Evolutionary conservation across 2,888 invertebrate genomes (phyloP).

Genomic region (Ochropacha duplaris): DNA sequence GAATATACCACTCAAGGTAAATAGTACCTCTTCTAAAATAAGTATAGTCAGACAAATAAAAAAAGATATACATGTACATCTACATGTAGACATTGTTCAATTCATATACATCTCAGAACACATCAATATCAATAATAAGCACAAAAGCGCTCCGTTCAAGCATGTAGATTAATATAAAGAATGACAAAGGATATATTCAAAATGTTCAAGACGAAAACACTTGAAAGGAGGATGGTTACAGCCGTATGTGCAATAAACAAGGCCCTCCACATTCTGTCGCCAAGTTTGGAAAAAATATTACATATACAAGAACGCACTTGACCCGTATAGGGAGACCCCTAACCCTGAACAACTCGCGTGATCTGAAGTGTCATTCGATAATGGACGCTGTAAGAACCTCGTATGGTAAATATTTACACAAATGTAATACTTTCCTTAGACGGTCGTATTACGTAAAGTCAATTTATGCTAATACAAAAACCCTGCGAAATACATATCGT

Average conservation of each 20-base stretch:
- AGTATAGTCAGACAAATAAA: too few species aligned
- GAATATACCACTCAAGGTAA: too few species aligned
- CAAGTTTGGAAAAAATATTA: slow-evolving; percentile 40
- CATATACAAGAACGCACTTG: slow-evolving; percentile 19
- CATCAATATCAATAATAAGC: neutral
- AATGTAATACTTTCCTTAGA: slow-evolving; percentile 47
- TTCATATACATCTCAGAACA: slow-evolving; percentile 8
- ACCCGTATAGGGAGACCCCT: slow-evolving; percentile 19
- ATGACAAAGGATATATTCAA: slow-evolving; percentile 16
- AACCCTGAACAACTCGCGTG: neutral
- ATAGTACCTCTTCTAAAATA: too few species aligned
- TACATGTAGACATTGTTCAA: too few species aligned
- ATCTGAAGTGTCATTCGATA: slow-evolving; percentile 15
- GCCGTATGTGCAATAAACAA: slow-evolving; percentile 38
- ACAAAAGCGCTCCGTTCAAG: slow-evolving; percentile 1
- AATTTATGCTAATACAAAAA: slow-evolving; percentile 53
- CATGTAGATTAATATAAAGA: slow-evolving; percentile 18
- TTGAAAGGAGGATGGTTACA: slow-evolving; percentile 21
- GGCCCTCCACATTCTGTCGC: slow-evolving; percentile 27
- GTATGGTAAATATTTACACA: slow-evolving; percentile 52
- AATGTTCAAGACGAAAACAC: slow-evolving; percentile 19
- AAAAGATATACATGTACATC: too few species aligned
- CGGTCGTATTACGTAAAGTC: slow-evolving; percentile 50
- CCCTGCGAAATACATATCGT: slow-evolving; percentile 40
- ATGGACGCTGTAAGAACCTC: slow-evolving; percentile 25